Conservation (phyloP, 2,888 invertebrate genomes). For the Dysmachus trigonus region DNA sequence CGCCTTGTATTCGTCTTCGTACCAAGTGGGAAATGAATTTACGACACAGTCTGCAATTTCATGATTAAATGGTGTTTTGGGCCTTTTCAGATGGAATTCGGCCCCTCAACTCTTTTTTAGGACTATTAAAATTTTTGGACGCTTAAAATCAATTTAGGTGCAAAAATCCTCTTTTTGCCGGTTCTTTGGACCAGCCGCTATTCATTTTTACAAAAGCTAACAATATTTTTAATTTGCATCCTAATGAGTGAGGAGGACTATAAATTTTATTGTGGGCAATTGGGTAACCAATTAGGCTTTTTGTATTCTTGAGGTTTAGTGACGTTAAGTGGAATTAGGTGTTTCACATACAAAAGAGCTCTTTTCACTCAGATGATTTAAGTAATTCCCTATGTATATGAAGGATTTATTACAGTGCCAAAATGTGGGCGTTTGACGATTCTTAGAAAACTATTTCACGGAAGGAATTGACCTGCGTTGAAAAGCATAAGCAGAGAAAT, state of each 20-base stretch:
- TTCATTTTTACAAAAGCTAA: slow-evolving; percentile 13
- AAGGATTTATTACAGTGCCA: not conserved
- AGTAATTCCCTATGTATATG: not conserved
- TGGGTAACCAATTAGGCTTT: slow-evolving; percentile 14
- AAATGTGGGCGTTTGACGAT: not conserved
- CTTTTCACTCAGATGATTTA: not conserved
- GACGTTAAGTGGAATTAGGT: slow-evolving; percentile 22
- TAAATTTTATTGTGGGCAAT: slow-evolving; percentile 39
- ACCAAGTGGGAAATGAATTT: slow-evolving; percentile 46
- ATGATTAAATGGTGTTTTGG: slow-evolving; percentile 31
- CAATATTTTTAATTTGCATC: slow-evolving; percentile 13
- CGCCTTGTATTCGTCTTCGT: not conserved
- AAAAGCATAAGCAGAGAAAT: not conserved
- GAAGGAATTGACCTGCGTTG: not conserved
- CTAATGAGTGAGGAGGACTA: slow-evolving; percentile 15
- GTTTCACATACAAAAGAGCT: not conserved
- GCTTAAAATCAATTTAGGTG: slow-evolving; percentile 46
- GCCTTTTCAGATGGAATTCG: not conserved
- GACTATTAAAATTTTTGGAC: slow-evolving; percentile 4
- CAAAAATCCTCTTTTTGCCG: slow-evolving; percentile 14
- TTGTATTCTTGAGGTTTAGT: not conserved
- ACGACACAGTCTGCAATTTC: slow-evolving; percentile 41
- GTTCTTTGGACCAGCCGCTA: not conserved
- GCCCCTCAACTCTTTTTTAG: not conserved
- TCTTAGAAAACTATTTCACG: not conserved